Conservation (phyloP, 2,113 vertebrate species). For the Ailurus styani region DNA sequence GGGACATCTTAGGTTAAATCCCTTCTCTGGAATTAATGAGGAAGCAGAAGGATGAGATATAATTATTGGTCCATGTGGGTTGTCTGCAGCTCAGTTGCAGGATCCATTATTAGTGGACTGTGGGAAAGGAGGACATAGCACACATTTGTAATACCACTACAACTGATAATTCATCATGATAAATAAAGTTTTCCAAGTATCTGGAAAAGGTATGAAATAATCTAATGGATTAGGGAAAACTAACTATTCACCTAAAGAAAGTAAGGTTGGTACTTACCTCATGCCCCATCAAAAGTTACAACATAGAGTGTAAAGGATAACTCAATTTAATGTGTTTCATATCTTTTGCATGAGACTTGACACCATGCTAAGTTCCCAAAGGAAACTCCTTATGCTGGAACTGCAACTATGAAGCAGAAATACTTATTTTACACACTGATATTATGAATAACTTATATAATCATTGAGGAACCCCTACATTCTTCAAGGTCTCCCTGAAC, state of each 20-base stretch:
- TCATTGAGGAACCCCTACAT: background rate
- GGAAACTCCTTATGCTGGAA: background rate
- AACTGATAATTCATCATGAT: background rate
- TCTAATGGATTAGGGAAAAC: background rate
- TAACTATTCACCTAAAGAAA: background rate
- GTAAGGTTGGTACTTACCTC: background rate
- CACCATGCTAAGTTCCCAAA: background rate
- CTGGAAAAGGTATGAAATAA: background rate
- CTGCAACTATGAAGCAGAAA: background rate
- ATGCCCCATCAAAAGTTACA: background rate
- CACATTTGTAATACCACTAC: background rate
- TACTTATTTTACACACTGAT: background rate
- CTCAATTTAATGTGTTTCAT: background rate
- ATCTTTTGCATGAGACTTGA: background rate
- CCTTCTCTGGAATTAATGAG: background rate
- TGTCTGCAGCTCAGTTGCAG: background rate
- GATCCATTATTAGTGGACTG: background rate
- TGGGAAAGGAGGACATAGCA: background rate
- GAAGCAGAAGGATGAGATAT: background rate
- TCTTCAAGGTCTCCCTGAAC: background rate
- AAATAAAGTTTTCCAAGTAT: background rate
- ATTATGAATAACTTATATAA: background rate
- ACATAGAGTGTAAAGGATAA: background rate
- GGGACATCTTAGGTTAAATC: background rate
- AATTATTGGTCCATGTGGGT: background rate